A percentile compares a stretch with the other conserved stretches of the same genome.
Evolutionary conservation across 2,888 invertebrate genomes (phyloP).

Genomic region (Heterodera filipjevi): DNA sequence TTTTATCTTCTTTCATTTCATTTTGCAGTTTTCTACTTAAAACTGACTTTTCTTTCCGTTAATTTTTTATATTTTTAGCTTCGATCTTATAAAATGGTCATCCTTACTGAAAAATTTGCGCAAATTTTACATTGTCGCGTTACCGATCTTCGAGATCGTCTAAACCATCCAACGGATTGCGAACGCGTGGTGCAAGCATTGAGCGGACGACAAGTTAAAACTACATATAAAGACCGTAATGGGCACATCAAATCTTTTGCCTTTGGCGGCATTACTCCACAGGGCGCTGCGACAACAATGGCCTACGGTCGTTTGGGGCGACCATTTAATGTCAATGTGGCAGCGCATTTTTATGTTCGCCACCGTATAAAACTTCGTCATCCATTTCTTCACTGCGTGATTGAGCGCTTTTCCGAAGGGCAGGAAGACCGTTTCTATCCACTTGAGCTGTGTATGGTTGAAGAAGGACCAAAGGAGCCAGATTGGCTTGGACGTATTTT

Average conservation of each 20-base stretch:
- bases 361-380: slow-evolving; percentile 4
- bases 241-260: not conserved
- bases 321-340: slow-evolving; percentile 1
- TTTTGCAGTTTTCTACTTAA: not conserved
- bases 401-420: not conserved
- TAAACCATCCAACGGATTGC: slow-evolving; percentile 14
- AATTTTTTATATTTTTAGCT: not conserved
- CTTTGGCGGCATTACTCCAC: slow-evolving; percentile 1
- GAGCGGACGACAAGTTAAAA: not conserved
- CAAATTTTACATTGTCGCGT: slow-evolving; percentile 10
- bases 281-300: not conserved
- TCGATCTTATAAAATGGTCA: not conserved
- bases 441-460: not conserved
- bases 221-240: not conserved
- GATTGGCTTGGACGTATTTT: not conserved
- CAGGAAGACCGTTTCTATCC: not conserved
- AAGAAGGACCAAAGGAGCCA: not conserved
- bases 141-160: not conserved
- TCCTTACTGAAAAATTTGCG: slow-evolving; percentile 11
- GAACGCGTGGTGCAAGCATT: not conserved
- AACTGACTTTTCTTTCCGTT: not conserved
- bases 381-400: slow-evolving; percentile 4
- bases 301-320: slow-evolving; percentile 6
- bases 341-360: slow-evolving; percentile 5
- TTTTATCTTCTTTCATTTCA: not conserved